Evolutionary conservation across 2,888 invertebrate genomes (phyloP).

Genomic region (Zaprionus bogoriensis): DNA sequence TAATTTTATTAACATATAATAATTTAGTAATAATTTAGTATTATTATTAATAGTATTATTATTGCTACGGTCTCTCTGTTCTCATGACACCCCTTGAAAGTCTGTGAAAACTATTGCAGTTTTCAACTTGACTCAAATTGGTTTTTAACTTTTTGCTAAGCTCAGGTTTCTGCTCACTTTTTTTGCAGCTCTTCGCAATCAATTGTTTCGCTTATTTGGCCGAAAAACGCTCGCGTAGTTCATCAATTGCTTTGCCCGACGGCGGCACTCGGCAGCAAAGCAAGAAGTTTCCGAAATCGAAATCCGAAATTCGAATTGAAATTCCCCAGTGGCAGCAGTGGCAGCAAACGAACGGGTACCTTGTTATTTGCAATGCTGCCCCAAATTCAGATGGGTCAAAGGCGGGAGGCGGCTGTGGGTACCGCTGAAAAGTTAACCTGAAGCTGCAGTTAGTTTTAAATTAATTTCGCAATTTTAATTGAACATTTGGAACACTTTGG

Average conservation of each 20-base stretch:
- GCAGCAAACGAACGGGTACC: slow-evolving; percentile 14
- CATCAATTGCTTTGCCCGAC: slow-evolving; percentile 17
- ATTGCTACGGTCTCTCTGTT: too few species aligned
- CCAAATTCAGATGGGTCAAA: slow-evolving; percentile 21
- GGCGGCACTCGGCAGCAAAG: too few species aligned
- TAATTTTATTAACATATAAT: too few species aligned
- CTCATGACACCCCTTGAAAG: too few species aligned
- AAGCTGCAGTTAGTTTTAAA: slow-evolving; percentile 57
- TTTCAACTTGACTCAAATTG: too few species aligned
- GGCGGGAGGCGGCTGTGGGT: not conserved
- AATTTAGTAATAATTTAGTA: too few species aligned
- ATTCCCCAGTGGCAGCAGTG: slow-evolving; percentile 8
- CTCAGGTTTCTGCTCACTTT: not conserved
- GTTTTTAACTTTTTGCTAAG: too few species aligned
- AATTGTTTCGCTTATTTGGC: slow-evolving; percentile 5
- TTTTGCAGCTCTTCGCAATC: not conserved
- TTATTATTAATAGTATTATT: too few species aligned
- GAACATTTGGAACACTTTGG: slow-evolving; percentile 39
- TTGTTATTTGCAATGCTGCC: slow-evolving; percentile 26
- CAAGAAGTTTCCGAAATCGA: slow-evolving; percentile 17
- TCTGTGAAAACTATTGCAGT: not conserved
- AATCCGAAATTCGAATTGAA: slow-evolving; percentile 32
- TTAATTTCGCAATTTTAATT: slow-evolving; percentile 66
- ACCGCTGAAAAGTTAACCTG: slow-evolving; percentile 51
- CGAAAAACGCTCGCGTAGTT: slow-evolving; percentile 16